A percentile compares a stretch with the other conserved stretches of the same genome.
Evolutionary conservation across 2,888 invertebrate species (phyloP).

Genomic region (Sphinx pinastri): DNA sequence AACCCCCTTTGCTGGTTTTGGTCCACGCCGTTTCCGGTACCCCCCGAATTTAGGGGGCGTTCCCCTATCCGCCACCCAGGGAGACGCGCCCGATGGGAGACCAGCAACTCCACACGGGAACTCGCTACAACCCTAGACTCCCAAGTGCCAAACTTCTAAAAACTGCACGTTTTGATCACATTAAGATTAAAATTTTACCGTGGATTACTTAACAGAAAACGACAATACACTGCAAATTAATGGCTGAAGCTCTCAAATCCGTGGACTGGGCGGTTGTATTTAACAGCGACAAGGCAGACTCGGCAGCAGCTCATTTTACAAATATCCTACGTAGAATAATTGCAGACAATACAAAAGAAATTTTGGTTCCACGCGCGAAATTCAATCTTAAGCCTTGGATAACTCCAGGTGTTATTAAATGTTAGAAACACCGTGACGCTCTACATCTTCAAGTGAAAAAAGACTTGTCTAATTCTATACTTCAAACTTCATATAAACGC

Average conservation of each 20-base stretch:
- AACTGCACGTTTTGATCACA: no score
- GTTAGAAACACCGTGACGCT: background rate
- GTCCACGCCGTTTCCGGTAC: no score
- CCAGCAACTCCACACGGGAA: no score
- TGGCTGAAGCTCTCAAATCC: background rate
- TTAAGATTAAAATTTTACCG: no score
- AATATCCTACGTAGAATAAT: background rate
- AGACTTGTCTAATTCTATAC: background rate
- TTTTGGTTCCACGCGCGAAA: background rate
- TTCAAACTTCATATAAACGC: background rate
- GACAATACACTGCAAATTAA: background rate
- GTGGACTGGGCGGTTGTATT: background rate
- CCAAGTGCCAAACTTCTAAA: no score
- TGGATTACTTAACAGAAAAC: background rate
- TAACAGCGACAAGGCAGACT: background rate
- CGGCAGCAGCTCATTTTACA: background rate
- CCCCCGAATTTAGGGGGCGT: no score
- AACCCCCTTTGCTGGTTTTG: no score
- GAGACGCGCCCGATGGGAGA: no score
- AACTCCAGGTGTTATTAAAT: background rate
- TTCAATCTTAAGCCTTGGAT: background rate
- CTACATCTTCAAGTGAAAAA: background rate
- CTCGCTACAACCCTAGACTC: no score
- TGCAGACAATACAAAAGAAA: background rate
- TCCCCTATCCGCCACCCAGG: no score